Conservation (phyloP, 2,113 vertebrate genomes). For the Neolamprologus falcicula region DNA sequence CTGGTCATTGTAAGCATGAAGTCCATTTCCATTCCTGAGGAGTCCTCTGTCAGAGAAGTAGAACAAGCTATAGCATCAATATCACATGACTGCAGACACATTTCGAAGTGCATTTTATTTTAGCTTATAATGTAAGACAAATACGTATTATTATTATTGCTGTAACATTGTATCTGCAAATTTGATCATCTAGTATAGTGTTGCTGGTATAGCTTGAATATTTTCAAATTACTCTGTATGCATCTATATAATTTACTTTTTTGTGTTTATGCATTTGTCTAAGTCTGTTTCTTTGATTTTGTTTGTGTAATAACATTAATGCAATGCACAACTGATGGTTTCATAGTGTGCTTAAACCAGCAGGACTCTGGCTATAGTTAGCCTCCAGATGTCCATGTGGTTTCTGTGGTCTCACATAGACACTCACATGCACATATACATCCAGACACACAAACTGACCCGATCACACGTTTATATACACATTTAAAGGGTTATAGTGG, state of each 20-base stretch:
- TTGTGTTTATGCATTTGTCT: background rate
- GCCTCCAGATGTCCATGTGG: conserved; percentile 13
- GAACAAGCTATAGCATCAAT: conserved; percentile 48
- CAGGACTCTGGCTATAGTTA: background rate
- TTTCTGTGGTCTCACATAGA: background rate
- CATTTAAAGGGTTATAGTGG: background rate
- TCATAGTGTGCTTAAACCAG: background rate
- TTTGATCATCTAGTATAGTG: background rate
- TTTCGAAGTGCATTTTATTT: background rate
- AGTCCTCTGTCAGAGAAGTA: conserved; percentile 72
- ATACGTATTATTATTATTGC: background rate
- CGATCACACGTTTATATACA: conserved; percentile 1
- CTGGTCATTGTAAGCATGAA: conserved; percentile 60
- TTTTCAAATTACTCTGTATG: background rate
- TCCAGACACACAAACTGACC: background rate
- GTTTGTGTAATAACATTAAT: background rate
- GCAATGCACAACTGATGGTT: background rate
- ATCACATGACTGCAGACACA: background rate
- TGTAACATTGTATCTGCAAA: background rate
- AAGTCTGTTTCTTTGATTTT: background rate
- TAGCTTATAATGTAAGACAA: background rate
- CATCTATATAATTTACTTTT: background rate
- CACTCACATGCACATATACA: background rate
- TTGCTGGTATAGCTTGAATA: background rate
- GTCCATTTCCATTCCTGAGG: conserved; percentile 81